Percentiles rank a stretch among this genome's conserved stretches.
phyloP scores from a whole-genome alignment of 2,888 invertebrate genomes.

The Ametastegia equiseti region DNA sequence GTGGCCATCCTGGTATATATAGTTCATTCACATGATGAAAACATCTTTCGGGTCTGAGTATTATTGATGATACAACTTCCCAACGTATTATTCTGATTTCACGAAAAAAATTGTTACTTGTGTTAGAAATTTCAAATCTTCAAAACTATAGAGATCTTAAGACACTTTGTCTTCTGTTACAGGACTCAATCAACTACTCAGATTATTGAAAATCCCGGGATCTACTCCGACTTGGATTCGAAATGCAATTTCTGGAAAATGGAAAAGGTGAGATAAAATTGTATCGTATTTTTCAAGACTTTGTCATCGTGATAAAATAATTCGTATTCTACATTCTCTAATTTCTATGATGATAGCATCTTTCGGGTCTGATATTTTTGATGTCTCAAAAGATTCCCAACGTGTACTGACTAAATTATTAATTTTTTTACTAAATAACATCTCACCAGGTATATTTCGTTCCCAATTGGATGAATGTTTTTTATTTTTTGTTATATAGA shows the following conservation, averaged over 20 bases:
- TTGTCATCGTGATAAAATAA: too few species aligned
- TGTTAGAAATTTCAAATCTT: background rate
- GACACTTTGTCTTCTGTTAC: background rate
- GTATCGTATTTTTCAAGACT: background rate
- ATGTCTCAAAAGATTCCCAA: constrained; percentile 59
- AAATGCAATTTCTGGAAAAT: background rate
- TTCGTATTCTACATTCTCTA: too few species aligned
- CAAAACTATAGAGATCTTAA: background rate
- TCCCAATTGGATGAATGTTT: background rate
- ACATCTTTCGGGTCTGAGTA: constrained; percentile 65
- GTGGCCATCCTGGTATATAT: too few species aligned
- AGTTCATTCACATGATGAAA: constrained; percentile 57
- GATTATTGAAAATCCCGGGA: background rate
- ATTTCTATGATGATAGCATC: constrained; percentile 61
- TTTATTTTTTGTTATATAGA: background rate
- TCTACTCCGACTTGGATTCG: background rate
- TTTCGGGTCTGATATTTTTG: constrained; percentile 67
- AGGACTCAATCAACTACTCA: constrained; percentile 18
- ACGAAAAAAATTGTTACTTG: constrained; percentile 27
- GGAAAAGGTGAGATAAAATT: background rate
- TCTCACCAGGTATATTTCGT: background rate
- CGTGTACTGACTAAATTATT: constrained; percentile 55
- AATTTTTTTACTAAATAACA: background rate
- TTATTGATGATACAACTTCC: constrained; percentile 58
- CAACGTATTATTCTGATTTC: constrained; percentile 55